A percentile compares a stretch with the other conserved stretches of the same genome.
Evolutionary conservation across 1,140 invertebrate genomes (phyloP).

Genomic region (Parapsyche elsis): DNA sequence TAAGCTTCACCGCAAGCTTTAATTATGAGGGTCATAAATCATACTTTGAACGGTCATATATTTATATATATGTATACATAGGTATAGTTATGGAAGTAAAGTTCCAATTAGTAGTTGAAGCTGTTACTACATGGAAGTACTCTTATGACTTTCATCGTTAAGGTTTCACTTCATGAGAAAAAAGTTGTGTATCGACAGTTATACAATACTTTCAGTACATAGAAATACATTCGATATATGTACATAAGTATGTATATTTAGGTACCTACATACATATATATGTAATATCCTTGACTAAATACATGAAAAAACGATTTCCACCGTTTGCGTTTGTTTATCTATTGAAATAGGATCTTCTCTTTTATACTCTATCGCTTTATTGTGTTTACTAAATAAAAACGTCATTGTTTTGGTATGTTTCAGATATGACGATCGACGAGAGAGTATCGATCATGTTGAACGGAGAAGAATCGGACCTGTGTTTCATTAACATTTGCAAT

Average conservation of each 20-base stretch:
- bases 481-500: slow-evolving; percentile 74
- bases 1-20: too few species aligned
- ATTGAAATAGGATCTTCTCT: not conserved
- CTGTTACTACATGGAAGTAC: too few species aligned
- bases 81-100: too few species aligned
- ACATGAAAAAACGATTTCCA: not conserved
- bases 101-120: too few species aligned
- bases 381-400: not conserved
- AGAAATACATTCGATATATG: not conserved
- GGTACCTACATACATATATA: not conserved
- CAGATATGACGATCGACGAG: slow-evolving; percentile 80
- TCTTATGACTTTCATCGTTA: too few species aligned
- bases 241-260: not conserved
- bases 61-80: too few species aligned
- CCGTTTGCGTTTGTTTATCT: not conserved
- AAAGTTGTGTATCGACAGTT: too few species aligned
- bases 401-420: slow-evolving; percentile 7
- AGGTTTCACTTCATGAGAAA: too few species aligned
- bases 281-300: not conserved
- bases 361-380: not conserved
- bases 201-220: too few species aligned
- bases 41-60: too few species aligned
- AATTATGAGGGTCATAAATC: too few species aligned
- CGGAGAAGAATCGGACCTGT: slow-evolving; percentile 89
- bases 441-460: slow-evolving; percentile 90